phyloP scores from a whole-genome alignment of 92 coral and sea anemone genomes.

The Parazoanthus atlanticus region DNA sequence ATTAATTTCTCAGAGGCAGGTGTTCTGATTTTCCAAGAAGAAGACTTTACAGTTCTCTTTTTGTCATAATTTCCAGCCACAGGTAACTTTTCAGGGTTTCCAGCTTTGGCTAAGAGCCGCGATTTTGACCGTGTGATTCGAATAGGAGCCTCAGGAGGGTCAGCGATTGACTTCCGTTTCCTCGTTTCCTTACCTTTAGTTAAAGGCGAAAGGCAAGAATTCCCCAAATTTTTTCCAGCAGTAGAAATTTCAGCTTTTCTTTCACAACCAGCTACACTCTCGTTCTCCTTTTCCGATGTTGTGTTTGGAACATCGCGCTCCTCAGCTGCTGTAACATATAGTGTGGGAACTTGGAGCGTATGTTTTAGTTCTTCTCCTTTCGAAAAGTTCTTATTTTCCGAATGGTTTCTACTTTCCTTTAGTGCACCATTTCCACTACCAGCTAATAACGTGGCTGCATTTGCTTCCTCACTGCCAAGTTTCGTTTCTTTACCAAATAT shows the following conservation, averaged over 20 bases:
- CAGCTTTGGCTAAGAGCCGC: background rate
- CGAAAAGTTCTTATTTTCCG: background rate
- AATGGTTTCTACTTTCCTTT: background rate
- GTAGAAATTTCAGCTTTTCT: background rate
- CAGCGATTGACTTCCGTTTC: constrained; percentile 4
- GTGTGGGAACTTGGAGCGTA: background rate
- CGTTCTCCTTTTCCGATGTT: background rate
- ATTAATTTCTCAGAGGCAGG: background rate
- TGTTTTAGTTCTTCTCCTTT: constrained; percentile 1
- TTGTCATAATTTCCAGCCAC: background rate
- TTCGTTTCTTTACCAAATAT: background rate
- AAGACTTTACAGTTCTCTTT: background rate
- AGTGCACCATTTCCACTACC: background rate
- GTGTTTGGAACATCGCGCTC: background rate
- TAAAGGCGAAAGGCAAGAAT: background rate
- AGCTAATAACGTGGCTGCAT: background rate
- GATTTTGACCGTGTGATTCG: constrained; percentile 39
- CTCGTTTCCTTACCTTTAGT: constrained; percentile 11
- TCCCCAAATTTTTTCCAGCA: background rate
- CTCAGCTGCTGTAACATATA: background rate
- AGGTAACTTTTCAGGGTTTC: background rate
- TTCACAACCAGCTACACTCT: background rate
- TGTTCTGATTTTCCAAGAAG: constrained; percentile 6
- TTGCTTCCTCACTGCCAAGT: background rate
- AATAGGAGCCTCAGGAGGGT: background rate